Conservation (phyloP, 1,140 invertebrate genomes). For the Bombus ignitus region DNA sequence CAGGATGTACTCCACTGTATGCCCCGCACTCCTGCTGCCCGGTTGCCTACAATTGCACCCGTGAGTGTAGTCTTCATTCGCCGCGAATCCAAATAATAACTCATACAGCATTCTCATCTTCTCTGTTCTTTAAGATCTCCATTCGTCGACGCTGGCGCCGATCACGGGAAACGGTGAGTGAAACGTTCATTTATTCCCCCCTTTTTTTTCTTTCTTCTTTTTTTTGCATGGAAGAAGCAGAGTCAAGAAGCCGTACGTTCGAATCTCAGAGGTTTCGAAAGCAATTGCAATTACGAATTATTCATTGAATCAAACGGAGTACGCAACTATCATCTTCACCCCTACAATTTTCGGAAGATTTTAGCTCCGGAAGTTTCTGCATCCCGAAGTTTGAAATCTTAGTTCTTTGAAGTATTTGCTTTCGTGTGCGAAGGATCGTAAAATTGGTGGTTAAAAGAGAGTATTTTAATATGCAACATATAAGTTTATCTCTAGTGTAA, state of each 20-base stretch:
- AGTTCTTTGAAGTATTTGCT: neutral
- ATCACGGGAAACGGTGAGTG: constrained; percentile 74
- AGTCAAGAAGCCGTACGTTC: neutral
- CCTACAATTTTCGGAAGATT: neutral
- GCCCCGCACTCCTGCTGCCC: constrained; percentile 91
- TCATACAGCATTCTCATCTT: constrained; percentile 44
- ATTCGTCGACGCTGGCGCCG: constrained; percentile 73
- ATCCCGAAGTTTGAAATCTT: no score
- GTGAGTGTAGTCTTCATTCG: constrained; percentile 71
- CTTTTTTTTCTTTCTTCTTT: neutral
- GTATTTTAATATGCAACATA: no score
- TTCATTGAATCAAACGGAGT: neutral
- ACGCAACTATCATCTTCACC: neutral
- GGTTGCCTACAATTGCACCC: constrained; percentile 90
- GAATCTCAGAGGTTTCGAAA: neutral
- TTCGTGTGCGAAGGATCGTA: no score
- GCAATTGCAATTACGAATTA: neutral
- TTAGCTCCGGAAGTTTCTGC: neutral
- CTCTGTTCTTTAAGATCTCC: constrained; percentile 65
- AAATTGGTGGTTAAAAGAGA: no score
- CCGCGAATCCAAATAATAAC: constrained; percentile 11
- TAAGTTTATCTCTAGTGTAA: neutral
- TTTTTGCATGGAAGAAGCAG: neutral
- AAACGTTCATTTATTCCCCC: neutral
- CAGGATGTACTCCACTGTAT: constrained; percentile 88